A percentile compares a stretch with the other conserved stretches of the same genome.
Evolutionary conservation across 2,113 vertebrate species (phyloP).

Genomic region (Spea bombifrons): DNA sequence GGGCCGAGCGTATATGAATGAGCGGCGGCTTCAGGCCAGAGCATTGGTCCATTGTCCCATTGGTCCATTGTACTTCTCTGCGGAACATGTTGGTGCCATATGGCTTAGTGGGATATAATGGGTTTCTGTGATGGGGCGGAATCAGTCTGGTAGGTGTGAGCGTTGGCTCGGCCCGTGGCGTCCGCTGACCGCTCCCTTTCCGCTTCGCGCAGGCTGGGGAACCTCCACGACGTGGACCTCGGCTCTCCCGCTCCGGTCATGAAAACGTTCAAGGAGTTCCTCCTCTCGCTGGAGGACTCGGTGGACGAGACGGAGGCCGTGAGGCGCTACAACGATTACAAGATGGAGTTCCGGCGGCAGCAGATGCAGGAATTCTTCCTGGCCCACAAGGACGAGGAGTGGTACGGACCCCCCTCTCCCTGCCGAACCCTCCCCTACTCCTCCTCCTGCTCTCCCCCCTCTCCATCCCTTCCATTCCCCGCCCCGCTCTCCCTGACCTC

Average conservation of each 20-base stretch:
- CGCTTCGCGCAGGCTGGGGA: constrained; percentile 71
- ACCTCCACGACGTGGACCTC: constrained; percentile 83
- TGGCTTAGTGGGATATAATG: too few relatives aligned
- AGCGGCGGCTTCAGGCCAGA: too few relatives aligned
- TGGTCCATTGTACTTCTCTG: too few relatives aligned
- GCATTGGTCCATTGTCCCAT: too few relatives aligned
- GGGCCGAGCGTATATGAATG: too few relatives aligned
- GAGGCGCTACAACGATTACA: constrained; percentile 90
- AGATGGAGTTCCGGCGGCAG: constrained; percentile 86
- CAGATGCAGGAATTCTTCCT: constrained; percentile 96
- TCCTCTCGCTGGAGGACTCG: constrained; percentile 80
- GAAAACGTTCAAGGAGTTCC: constrained; percentile 91
- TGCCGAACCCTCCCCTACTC: constrained; percentile 10
- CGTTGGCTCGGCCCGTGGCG: not conserved
- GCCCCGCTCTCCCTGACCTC: constrained; percentile 47
- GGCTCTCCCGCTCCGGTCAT: constrained; percentile 81
- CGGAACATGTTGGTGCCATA: too few relatives aligned
- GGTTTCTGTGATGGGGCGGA: too few relatives aligned
- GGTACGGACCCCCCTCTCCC: constrained; percentile 66
- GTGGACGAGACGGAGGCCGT: constrained; percentile 90
- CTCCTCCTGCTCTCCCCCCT: constrained; percentile 14
- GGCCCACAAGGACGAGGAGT: constrained; percentile 92
- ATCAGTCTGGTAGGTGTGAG: too few relatives aligned
- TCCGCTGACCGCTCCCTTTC: not conserved
- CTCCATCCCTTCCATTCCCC: constrained; percentile 34